These are phyloP conservation scores for Thalassaphorura encarpata DNA, from an alignment of 1,140 invertebrate species.

Conservation along the genomic window DNA sequence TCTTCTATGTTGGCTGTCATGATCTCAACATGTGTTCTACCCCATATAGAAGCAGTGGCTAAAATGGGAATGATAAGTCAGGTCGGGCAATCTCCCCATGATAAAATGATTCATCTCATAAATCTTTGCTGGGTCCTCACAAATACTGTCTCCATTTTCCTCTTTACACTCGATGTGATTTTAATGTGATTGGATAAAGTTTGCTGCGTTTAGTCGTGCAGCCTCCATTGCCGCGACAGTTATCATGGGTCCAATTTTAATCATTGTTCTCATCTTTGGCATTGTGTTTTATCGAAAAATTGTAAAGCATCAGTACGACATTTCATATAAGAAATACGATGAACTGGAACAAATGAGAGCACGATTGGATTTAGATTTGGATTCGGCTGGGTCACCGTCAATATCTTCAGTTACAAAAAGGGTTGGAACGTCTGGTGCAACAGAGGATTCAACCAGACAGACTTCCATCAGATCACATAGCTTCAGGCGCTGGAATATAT, in stretches of 20 bases:
- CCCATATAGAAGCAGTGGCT: slow-evolving; percentile 34
- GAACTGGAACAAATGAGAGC: slow-evolving; percentile 23
- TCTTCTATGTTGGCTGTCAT: slow-evolving; percentile 54
- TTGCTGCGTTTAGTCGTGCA: slow-evolving; percentile 12
- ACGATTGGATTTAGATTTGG: slow-evolving; percentile 1
- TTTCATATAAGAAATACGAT: slow-evolving; percentile 20
- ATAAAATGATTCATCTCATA: slow-evolving; percentile 21
- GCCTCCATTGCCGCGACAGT: slow-evolving; percentile 22
- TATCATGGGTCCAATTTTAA: slow-evolving; percentile 28
- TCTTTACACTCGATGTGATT: slow-evolving; percentile 31
- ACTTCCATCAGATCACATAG: not conserved
- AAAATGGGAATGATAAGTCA: slow-evolving; percentile 23
- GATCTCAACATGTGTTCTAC: slow-evolving; percentile 56
- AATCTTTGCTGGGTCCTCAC: slow-evolving; percentile 29
- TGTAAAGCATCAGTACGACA: slow-evolving; percentile 24
- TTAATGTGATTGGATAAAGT: slow-evolving; percentile 30
- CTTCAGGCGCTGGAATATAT: not conserved
- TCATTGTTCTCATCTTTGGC: slow-evolving; percentile 27
- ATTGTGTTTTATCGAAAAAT: slow-evolving; percentile 28
- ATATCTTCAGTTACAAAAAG: too few relatives aligned
- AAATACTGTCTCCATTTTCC: slow-evolving; percentile 24
- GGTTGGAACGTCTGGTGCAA: not conserved
- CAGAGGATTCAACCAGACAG: not conserved
- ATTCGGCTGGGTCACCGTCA: too few relatives aligned
- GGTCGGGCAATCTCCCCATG: slow-evolving; percentile 25